Conservation (phyloP, 2,888 invertebrate species). For the Drosophila subsilvestris region DNA sequence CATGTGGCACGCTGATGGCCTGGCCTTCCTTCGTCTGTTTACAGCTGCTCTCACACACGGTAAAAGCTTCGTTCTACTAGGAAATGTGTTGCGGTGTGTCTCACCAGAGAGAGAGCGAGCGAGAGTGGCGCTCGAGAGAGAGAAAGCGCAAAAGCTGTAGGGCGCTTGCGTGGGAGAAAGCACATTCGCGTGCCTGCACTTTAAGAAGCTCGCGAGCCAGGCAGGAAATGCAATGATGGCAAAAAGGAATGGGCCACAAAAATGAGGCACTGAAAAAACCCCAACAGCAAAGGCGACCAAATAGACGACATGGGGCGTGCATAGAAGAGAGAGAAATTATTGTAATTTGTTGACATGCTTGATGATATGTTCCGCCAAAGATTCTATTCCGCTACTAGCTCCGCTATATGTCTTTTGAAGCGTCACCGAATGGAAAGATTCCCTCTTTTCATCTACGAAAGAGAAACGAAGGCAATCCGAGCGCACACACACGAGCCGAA, state of each 20-base stretch:
- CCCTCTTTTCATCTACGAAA: background rate
- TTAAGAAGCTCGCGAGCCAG: conserved; percentile 29
- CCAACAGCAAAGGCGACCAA: conserved; percentile 11
- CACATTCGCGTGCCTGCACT: conserved; percentile 44
- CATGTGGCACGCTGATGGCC: conserved; percentile 26
- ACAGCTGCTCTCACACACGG: conserved; percentile 65
- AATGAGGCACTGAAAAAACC: conserved; percentile 20
- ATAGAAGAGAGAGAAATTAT: conserved; percentile 9
- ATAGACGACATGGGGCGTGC: conserved; percentile 38
- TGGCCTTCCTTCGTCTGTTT: conserved; percentile 49
- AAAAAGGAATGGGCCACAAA: conserved; percentile 27
- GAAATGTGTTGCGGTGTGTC: conserved; percentile 64
- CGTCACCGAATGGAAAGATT: conserved; percentile 36
- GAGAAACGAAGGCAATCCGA: conserved; percentile 24
- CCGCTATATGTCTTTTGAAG: conserved; percentile 14
- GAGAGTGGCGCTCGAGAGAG: background rate
- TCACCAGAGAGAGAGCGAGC: conserved; percentile 12
- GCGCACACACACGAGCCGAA: conserved; percentile 34
- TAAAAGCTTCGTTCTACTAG: conserved; percentile 28
- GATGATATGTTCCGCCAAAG: conserved; percentile 22
- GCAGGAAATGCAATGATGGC: conserved; percentile 45
- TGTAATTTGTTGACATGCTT: conserved; percentile 43
- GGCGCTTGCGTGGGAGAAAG: conserved; percentile 38
- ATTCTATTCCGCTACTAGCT: conserved; percentile 11
- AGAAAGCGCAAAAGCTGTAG: background rate